A percentile compares a stretch with the other conserved stretches of the same genome.
Evolutionary conservation across 2,888 invertebrate genomes (phyloP).

Genomic region (Perithous albicinctus): DNA sequence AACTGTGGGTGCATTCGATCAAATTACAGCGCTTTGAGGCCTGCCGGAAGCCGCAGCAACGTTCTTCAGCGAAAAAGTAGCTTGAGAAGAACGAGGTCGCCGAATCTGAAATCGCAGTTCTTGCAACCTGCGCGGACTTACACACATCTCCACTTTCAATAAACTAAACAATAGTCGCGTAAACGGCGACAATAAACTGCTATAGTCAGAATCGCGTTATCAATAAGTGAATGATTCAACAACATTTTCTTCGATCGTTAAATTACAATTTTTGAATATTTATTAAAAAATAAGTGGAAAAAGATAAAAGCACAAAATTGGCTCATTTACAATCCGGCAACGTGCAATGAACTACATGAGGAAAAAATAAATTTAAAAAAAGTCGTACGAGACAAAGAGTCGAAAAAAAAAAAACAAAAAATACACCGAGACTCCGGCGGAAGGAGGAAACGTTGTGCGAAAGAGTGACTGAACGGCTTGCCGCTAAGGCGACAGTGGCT

Average conservation of each 20-base stretch:
- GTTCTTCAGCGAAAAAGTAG: slow-evolving; percentile 25
- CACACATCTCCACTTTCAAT: too few species aligned
- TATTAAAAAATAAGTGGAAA: not conserved
- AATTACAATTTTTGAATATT: not conserved
- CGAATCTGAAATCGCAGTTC: slow-evolving; percentile 12
- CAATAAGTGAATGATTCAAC: not conserved
- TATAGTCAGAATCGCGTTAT: not conserved
- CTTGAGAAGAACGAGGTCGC: slow-evolving; percentile 45
- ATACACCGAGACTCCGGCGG: not conserved
- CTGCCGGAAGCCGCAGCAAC: slow-evolving; percentile 7
- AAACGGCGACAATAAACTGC: not conserved
- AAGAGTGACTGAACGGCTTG: slow-evolving; percentile 22
- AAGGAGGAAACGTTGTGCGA: slow-evolving; percentile 27
- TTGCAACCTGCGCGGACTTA: too few species aligned
- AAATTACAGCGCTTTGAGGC: not conserved
- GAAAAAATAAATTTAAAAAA: slow-evolving; percentile 20
- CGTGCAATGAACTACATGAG: not conserved
- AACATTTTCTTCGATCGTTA: not conserved
- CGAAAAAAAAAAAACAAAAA: too few species aligned
- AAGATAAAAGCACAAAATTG: not conserved
- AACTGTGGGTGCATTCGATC: not conserved
- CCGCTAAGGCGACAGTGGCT: not conserved
- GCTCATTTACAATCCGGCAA: not conserved
- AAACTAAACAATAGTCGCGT: not conserved
- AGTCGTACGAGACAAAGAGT: slow-evolving; percentile 3